Base-by-base conservation (phyloP, 1,140 invertebrate species). In the Papilio machaon region DNA sequence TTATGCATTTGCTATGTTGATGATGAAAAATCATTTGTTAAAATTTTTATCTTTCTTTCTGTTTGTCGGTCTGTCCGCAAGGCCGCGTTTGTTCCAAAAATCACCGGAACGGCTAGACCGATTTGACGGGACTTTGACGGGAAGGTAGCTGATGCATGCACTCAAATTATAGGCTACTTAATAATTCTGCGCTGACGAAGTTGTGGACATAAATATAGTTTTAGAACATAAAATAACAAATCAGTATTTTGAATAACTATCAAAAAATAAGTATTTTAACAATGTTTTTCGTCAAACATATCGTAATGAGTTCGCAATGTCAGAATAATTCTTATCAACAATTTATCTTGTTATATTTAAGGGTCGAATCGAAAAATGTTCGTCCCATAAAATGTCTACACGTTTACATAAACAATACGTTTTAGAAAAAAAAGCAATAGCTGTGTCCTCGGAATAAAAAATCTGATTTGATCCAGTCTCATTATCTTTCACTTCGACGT, bases 261-360 rank as follows among this genome's bases (percentile, higher is more conserved):
- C 30, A 5, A 35, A 64, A 30, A 64, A 64, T 64, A 30, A 9
- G 11, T 23, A 38, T 60, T 70, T 35, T 70, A 70, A 38, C 35
- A 30, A 70, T 35, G 13, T 70, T 58, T 52, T 64, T 64, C 19
- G 30, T 35, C 64, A 35, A 70, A 70, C 64, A 70, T 64, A 64
- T 35, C 6, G 30, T 70, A 70, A 70, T 8, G 64, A 70, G 64
- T 67, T 67, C 23, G 60, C 10, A 64, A 13, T 70, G 64, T 35
- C 64, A 30, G 64, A 70, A 70, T 17, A 30, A 70, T 70, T 35
- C 64, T 70, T 70, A 70, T 70, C 64, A 15, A 35, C 64, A 35
- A 70, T 70, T 70, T 70, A 70, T 70, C 64, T 70, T 70, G 30
- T 70, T 35, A 35, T 70, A 15, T 23, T 35, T 70, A 38, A 70